A percentile compares a stretch with the other conserved stretches of the same genome.
Conservation (phyloP, 2,888 invertebrate genomes). For the Silvanus unidentatus region DNA sequence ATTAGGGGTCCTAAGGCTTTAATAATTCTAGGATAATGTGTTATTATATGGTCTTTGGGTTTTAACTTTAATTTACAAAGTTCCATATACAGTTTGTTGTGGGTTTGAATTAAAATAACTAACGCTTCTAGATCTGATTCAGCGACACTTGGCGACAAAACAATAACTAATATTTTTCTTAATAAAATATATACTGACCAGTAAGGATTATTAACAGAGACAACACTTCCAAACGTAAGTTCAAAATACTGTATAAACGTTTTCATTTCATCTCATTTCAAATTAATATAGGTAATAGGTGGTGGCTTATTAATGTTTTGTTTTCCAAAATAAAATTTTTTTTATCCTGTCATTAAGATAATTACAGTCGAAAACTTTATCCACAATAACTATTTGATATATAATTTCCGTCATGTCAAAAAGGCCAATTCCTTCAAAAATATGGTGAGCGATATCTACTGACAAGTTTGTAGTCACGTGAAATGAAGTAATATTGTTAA, state of each 20-base stretch:
- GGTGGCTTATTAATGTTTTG: no score
- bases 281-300: no score
- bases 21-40: constrained; percentile 6
- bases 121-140: no score
- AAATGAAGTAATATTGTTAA: background rate
- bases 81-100: constrained; percentile 1
- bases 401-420: constrained; percentile 4
- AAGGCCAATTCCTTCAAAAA: constrained; percentile 1
- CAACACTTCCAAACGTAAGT: no score
- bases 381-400: background rate
- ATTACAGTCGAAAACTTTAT: constrained; percentile 2
- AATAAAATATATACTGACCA: background rate
- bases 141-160: background rate
- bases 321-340: constrained; percentile 5
- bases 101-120: background rate
- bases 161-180: background rate
- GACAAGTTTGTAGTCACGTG: background rate
- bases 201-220: no score
- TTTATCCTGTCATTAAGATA: background rate
- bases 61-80: background rate
- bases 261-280: no score
- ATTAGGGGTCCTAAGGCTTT: constrained; percentile 4
- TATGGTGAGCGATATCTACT: constrained; percentile 1
- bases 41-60: constrained; percentile 8
- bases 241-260: no score